Base-by-base conservation (phyloP, 2,113 vertebrate species). In the Cyprinus carpio region DNA sequence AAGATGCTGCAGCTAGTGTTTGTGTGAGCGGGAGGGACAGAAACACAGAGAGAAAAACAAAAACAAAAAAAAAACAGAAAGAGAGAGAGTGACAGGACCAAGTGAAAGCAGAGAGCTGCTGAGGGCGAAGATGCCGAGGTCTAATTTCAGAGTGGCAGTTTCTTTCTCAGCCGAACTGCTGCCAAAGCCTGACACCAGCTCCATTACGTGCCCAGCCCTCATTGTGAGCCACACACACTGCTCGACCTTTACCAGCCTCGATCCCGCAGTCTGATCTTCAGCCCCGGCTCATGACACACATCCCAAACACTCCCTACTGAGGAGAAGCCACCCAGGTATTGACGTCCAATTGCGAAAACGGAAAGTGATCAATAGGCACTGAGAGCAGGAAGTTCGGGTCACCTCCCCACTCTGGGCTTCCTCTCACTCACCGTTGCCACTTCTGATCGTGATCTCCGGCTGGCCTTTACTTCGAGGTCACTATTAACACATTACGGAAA, bases 401-500 rank as follows among this genome's bases (percentile, higher is more conserved):
- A 88, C 82, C 75, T 84, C 37, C 16, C 4, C 49, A 64, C 40
- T 34, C 58, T 18, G 10, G 11, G 56, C n/a, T 75, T 18, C 81
- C n/a, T 23, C 27, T 46, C 11, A 71, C 67, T 71, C 29, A 25
- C 20, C 23, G 51, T 5, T 29, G 13, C 79, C 16, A 67, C 62
- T 27, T n/a, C 34, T 74, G 8, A 75, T 72, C 51, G n/a, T 62
- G n/a, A 46, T 54, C 34, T 54, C 37, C 79, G n/a, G 27, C 16
- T 25, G 62, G 72, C 43, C 60, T 49, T 75, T 79, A 75, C 34
- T 65, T 62, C 86, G 54, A 74, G 67, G 83, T 81, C 20, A 80
- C 80, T 27, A 75, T 89, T 89, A 89, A 86, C 78, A 89, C 85
- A 90, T 82, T 89, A 90, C 64, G 74, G 78, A 69, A 69, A 65